Conservation (phyloP, 2,113 vertebrate genomes). For the Cygnus buccinator region DNA sequence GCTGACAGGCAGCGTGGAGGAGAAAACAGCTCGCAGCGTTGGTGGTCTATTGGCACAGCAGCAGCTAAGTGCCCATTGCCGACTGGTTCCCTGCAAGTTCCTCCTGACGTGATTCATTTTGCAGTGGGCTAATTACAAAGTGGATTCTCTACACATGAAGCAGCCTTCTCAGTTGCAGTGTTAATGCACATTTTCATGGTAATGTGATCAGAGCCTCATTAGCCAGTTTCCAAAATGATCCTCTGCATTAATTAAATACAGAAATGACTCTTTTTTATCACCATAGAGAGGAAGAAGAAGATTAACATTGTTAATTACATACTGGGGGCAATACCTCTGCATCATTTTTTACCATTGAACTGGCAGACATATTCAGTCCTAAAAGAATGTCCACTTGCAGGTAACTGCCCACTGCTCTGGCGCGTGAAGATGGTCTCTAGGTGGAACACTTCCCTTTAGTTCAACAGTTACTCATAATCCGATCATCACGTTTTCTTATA, state of each 20-base stretch:
- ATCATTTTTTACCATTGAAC: conserved; percentile 59
- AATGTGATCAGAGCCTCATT: conserved; percentile 95
- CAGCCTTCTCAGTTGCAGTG: conserved; percentile 78
- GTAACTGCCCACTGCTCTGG: conserved; percentile 28
- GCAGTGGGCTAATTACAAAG: conserved; percentile 87
- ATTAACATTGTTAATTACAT: conserved; percentile 84
- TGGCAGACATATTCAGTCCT: conserved; percentile 32
- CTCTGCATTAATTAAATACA: conserved; percentile 94
- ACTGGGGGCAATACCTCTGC: conserved; percentile 73
- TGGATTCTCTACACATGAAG: conserved; percentile 83
- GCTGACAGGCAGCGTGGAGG: conserved; percentile 51
- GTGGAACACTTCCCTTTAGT: conserved; percentile 81
- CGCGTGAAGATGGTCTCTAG: conserved; percentile 74
- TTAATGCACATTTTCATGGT: conserved; percentile 89
- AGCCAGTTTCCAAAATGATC: conserved; percentile 90
- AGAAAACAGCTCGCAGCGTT: conserved; percentile 52
- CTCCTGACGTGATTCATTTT: conserved; percentile 78
- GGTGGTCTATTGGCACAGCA: conserved; percentile 77
- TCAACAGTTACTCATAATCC: conserved; percentile 65
- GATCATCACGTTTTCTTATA: conserved; percentile 50
- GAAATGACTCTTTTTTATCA: conserved; percentile 88
- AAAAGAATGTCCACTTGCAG: neutral
- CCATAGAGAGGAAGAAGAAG: conserved; percentile 78
- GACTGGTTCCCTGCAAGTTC: conserved; percentile 63
- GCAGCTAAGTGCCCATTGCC: conserved; percentile 67